Percentiles rank a stretch among this genome's conserved stretches.
Conservation (phyloP, 2,888 invertebrate species). For the Ophion ellenae region DNA sequence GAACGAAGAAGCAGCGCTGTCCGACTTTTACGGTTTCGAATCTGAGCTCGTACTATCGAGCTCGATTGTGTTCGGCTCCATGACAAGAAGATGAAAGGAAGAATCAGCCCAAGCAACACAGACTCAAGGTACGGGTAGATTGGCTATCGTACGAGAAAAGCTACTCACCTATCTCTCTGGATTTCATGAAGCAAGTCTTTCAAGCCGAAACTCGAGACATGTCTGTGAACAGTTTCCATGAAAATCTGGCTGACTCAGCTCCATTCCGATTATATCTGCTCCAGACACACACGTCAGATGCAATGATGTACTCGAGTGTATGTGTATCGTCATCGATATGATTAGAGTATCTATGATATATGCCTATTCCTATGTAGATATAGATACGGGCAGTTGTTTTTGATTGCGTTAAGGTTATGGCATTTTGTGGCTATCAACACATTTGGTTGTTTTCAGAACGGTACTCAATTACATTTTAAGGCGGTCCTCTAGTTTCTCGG, state of each 20-base stretch:
- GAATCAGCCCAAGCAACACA: background rate
- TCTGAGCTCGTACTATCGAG: conserved; percentile 10
- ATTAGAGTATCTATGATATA: background rate
- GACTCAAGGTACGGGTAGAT: background rate
- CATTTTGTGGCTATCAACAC: too few relatives aligned
- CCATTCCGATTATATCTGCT: conserved; percentile 14
- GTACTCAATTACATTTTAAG: too few relatives aligned
- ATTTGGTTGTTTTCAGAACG: too few relatives aligned
- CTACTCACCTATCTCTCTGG: conserved; percentile 14
- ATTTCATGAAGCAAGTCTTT: conserved; percentile 16
- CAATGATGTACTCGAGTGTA: background rate
- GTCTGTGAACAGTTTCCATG: conserved; percentile 6
- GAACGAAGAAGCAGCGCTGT: background rate
- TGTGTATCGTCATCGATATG: background rate
- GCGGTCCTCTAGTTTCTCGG: too few relatives aligned
- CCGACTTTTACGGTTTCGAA: background rate
- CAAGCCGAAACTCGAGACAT: conserved; percentile 10
- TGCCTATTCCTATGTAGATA: too few relatives aligned
- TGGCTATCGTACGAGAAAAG: background rate
- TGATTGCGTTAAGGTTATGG: too few relatives aligned
- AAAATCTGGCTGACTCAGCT: conserved; percentile 17
- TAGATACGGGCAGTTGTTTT: background rate
- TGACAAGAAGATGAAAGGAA: background rate
- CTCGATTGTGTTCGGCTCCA: background rate
- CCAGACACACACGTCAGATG: background rate